Percentiles rank a stretch among this genome's conserved stretches.
These are phyloP conservation scores for Onchidella celtica DNA, from an alignment of 2,888 invertebrate species.

Conservation along the genomic window DNA sequence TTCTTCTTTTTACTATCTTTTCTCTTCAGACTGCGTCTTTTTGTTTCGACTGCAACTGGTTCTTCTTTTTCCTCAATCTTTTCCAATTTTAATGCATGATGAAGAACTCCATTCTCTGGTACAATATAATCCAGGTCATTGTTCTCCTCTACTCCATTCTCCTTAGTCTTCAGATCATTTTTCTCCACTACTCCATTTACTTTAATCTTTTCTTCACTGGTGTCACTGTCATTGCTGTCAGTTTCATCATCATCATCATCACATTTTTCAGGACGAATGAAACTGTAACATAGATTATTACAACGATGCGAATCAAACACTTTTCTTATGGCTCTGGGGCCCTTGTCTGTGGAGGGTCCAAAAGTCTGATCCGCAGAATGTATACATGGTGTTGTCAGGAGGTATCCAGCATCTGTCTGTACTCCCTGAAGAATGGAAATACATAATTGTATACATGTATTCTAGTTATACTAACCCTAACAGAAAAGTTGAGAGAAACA, in stretches of 20 bases:
- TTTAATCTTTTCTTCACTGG: not conserved
- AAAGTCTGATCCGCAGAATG: conserved; percentile 50
- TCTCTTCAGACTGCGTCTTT: not conserved
- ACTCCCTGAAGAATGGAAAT: conserved; percentile 54
- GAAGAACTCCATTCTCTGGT: no score
- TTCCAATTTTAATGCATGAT: no score
- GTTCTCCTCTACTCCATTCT: not conserved
- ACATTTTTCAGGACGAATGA: conserved; percentile 3
- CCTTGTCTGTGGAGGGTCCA: conserved; percentile 53
- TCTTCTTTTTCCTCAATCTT: not conserved
- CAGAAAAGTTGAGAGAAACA: no score
- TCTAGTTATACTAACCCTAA: no score
- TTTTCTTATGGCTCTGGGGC: conserved; percentile 43
- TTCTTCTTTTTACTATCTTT: not conserved
- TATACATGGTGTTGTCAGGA: conserved; percentile 58
- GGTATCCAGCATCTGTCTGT: conserved; percentile 52
- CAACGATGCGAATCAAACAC: conserved; percentile 55
- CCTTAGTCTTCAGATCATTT: not conserved
- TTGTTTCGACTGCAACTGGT: not conserved
- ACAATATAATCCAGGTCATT: not conserved
- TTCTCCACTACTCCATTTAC: not conserved
- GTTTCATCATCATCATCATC: conserved; percentile 7
- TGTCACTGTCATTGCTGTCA: not conserved
- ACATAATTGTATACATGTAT: no score
- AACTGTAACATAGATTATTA: conserved; percentile 55